Evolutionary conservation across 2,113 vertebrate species (phyloP), one percentile per base, ranked within the genome.

Genomic region (Castor canadensis): DNA sequence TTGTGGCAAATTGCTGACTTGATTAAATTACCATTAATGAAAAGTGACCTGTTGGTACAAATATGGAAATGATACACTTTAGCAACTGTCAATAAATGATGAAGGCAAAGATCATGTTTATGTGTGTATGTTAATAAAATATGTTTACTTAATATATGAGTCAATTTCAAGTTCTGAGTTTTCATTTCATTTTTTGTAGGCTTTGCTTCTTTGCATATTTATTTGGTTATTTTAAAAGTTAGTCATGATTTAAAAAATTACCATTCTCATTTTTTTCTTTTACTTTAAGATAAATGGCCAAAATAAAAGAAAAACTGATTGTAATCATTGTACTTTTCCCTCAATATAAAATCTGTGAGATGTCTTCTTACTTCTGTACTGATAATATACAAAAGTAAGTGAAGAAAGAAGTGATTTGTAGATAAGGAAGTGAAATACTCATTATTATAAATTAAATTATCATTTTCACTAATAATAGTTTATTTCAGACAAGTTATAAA

Each of bases 191-290:
- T 67, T 54, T 79, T 47, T 71, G 26, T 40, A 17, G 7, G 26
- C 9, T 56, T 19, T 95, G 45, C 58, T 87, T 96, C 90, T 73
- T 93, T 91, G 84, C 73, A 94, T n/a, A 43, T 40, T n/a, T 81
- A 64, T 64, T 94, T 92, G 62, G 58, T 95, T 93, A 35, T 96
- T 93, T 97, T 69, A 97, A 69, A 97, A 98, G 97, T 90, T 95
- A 98, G 95, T 80, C 54, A 1, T 84, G 32, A 67, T n/a, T 11
- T 20, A 35, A 88, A 85, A 93, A 64, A 94, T 26, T 52, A 49
- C 35, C 54, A 93, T 97, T 95, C 96, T 96, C 94, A 96, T 95
- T 76, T 81, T 30, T 43, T 60, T 4, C 4, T 19, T 94, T 92
- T 67, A 58, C 35, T 86, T 91, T 91, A 71, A 93, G 95, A 97